Evolutionary conservation across 2,888 invertebrate species (phyloP).

Genomic region (Bhutanitis thaidina): DNA sequence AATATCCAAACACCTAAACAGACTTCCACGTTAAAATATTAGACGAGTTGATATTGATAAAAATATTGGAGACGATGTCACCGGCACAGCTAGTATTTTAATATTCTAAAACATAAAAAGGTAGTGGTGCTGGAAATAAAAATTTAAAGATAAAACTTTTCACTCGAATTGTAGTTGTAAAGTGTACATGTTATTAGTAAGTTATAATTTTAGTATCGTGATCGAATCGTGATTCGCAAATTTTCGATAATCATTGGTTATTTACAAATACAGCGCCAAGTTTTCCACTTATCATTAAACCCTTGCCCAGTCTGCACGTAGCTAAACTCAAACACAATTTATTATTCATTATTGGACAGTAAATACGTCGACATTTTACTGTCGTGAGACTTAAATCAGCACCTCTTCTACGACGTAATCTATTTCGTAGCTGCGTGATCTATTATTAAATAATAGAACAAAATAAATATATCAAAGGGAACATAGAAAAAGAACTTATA

Average conservation of each 20-base stretch:
- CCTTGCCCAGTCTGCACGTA: conserved; percentile 46
- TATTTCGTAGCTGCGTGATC: conserved; percentile 23
- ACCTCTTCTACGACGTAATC: conserved; percentile 32
- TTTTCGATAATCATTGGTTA: conserved; percentile 5
- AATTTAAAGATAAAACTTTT: no score
- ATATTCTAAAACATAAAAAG: no score
- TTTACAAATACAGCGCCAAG: conserved; percentile 2
- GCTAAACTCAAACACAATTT: conserved; percentile 45
- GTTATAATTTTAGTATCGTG: conserved; percentile 5
- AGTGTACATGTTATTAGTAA: no score
- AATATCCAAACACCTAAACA: no score
- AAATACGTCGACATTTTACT: conserved; percentile 45
- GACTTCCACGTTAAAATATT: no score
- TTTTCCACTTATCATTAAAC: conserved; percentile 35
- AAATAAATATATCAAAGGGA: no score
- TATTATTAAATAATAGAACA: neutral
- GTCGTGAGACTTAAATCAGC: conserved; percentile 64
- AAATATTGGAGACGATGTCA: no score
- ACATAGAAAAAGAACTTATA: no score
- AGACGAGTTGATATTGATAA: no score
- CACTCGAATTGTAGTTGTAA: no score
- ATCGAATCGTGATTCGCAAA: conserved; percentile 10
- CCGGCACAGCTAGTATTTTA: no score
- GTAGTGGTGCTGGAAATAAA: no score
- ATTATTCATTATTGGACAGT: conserved; percentile 37